phyloP scores from a whole-genome alignment of 2,888 invertebrate genomes.

The Muschampia plurimacula region DNA sequence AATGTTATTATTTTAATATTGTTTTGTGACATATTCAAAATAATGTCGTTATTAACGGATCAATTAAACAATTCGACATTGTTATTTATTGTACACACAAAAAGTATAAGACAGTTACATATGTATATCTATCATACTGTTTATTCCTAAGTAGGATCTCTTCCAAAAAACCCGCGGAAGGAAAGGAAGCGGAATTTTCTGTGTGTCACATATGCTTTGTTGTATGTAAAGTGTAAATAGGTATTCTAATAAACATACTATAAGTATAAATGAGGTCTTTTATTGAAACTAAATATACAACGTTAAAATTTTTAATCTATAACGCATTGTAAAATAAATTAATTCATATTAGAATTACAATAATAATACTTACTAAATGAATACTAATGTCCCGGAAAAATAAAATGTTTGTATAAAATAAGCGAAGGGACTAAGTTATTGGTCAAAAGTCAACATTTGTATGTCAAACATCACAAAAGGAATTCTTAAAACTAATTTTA shows the following conservation, averaged over 20 bases:
- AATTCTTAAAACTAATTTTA: conserved; percentile 40
- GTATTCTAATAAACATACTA: conserved; percentile 10
- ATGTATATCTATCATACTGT: too few relatives aligned
- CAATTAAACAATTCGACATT: not conserved
- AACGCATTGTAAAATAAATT: conserved; percentile 46
- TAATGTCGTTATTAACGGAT: not conserved
- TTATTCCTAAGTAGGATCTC: too few relatives aligned
- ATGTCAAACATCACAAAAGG: conserved; percentile 24
- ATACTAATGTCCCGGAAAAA: conserved; percentile 46
- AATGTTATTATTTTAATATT: not conserved
- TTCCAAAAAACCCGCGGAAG: too few relatives aligned
- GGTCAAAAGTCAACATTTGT: conserved; percentile 24
- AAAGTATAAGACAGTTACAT: too few relatives aligned
- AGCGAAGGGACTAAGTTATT: conserved; percentile 25
- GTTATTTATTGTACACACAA: too few relatives aligned
- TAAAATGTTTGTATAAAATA: not conserved
- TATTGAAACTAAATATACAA: conserved; percentile 24
- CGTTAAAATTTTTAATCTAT: conserved; percentile 42
- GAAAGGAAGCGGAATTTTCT: not conserved
- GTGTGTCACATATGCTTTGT: not conserved
- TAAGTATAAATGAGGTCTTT: not conserved
- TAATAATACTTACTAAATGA: conserved; percentile 60
- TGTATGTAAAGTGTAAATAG: conserved; percentile 13
- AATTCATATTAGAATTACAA: conserved; percentile 54
- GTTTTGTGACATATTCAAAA: not conserved